Base-by-base conservation (phyloP, 2,888 invertebrate species). In the Dromius quadrimaculatus region DNA sequence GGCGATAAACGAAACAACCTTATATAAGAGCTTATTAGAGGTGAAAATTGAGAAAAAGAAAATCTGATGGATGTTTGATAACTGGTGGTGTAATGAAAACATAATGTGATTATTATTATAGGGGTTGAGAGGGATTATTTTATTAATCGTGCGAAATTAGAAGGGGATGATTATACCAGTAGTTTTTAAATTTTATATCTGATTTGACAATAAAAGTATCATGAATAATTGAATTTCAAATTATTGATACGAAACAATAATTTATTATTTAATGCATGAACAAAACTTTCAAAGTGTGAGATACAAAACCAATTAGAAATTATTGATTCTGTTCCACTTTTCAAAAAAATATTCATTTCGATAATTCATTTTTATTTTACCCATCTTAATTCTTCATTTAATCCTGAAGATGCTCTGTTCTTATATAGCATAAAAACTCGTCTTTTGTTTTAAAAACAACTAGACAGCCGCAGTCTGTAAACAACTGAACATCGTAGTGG, bases 91-190 rank as follows among this genome's bases (percentile, higher is more conserved):
- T 41, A 54, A 32, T 54, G 50, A 50, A 28, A 50, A 50, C 23
- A 54, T 54, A 54, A 54, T 41, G 11, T 41, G 41, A 15, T 41
- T 41, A 41, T 41, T 41, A 41, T 54, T 28, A 28, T 28, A 28
- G 28, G 50, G 28, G 50, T 28, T 13, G 50, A 22, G 43, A 19
- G 43, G 19, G n/a, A n/a, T n/a, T n/a, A n/a, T n/a, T 15, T 47
- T 23, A 54, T 54, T 54, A 54, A 54, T 54, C 41, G 50, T 54
- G 32, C 50, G 50, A 54, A 54, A 28, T 54, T 23, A 6, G 28
- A 9, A 19, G 43, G 43, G 5, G 8, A 17, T 19, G 17, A 17
- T 43, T 43, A 19, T 43, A 19, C n/a, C n/a, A n/a, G n/a, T n/a
- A n/a, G n/a, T n/a, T n/a, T n/a, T n/a, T n/a, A n/a, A n/a, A n/a